phyloP scores from a whole-genome alignment of 2,888 invertebrate species.

The Boloria selene region DNA sequence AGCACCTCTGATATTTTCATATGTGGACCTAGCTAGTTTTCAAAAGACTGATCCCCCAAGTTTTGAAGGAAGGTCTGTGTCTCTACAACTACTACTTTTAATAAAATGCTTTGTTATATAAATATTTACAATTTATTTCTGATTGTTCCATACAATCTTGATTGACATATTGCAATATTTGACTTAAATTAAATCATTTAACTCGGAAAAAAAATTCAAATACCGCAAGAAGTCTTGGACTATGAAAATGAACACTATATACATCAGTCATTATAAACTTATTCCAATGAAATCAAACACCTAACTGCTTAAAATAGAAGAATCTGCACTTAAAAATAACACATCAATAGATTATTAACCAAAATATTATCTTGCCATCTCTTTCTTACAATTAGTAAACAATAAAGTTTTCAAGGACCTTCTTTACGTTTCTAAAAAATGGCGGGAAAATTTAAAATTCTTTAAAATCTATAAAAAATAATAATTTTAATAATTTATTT shows the following conservation, averaged over 20 bases:
- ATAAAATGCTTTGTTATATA: conserved; percentile 61
- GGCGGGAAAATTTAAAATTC: no score
- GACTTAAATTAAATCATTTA: conserved; percentile 25
- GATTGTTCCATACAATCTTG: conserved; percentile 49
- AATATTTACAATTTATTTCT: conserved; percentile 74
- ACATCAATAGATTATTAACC: conserved; percentile 13
- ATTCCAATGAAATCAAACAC: conserved; percentile 35
- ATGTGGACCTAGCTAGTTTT: no score
- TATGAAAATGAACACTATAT: conserved; percentile 45
- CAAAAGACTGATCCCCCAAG: no score
- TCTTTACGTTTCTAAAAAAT: no score
- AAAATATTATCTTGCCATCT: neutral
- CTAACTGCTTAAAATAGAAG: conserved; percentile 32
- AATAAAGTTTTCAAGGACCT: no score
- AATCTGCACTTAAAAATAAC: conserved; percentile 26
- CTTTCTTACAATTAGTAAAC: no score
- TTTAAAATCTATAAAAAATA: no score
- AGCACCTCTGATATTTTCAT: no score
- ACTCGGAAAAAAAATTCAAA: conserved; percentile 42
- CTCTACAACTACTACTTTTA: conserved; percentile 30
- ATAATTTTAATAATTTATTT: no score
- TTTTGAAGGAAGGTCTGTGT: no score
- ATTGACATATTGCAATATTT: conserved; percentile 44
- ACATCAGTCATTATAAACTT: conserved; percentile 52
- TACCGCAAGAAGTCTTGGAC: conserved; percentile 46